Percentiles rank a stretch among this genome's conserved stretches.
Conservation (phyloP, 2,113 vertebrate genomes). For the Heterocephalus glaber region DNA sequence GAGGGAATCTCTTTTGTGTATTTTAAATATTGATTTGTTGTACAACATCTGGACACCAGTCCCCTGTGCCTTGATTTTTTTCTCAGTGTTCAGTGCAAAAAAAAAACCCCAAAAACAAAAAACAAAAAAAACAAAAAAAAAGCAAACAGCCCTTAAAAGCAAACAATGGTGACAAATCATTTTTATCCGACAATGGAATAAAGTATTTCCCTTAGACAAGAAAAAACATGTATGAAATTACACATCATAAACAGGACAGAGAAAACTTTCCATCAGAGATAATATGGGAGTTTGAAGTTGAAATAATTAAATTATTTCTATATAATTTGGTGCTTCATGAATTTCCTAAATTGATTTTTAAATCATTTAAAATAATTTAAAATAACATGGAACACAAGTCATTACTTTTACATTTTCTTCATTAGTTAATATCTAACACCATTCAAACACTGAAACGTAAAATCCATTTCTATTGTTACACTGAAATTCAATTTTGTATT, state of each 20-base stretch:
- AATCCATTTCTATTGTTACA: background rate
- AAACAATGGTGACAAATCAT: conserved; percentile 69
- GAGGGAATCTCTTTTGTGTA: conserved; percentile 57
- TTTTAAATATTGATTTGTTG: conserved; percentile 84
- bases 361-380: conserved; percentile 20
- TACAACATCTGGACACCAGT: conserved; percentile 66
- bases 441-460: background rate
- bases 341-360: background rate
- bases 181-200: conserved; percentile 72
- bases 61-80: conserved; percentile 67
- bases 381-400: background rate
- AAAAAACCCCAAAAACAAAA: conserved; percentile 56
- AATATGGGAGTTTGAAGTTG: conserved; percentile 49
- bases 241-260: conserved; percentile 23
- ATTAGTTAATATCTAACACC: background rate
- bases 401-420: background rate
- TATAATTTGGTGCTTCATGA: background rate
- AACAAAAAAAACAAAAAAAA: conserved; percentile 43
- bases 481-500: conserved; percentile 20
- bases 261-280: conserved; percentile 51
- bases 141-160: conserved; percentile 64
- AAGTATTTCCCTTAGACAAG: conserved; percentile 55
- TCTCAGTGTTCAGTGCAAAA: conserved; percentile 69
- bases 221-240: conserved; percentile 61
- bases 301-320: background rate